Conservation (phyloP, 64 coral and sea anemone genomes). For the Actinia equina region DNA sequence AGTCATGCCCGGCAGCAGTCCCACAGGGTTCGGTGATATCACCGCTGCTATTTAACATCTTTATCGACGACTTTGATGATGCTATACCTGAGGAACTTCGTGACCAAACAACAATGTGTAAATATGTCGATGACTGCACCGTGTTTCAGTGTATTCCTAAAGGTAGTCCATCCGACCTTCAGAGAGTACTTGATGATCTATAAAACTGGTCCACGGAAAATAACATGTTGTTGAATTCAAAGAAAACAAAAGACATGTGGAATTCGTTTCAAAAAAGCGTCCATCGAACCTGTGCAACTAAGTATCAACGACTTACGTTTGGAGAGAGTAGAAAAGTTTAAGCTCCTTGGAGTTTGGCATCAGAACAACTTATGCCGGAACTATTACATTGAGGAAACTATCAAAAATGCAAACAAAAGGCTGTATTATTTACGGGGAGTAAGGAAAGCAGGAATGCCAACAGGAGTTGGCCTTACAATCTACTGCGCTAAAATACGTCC, state of each 20-base stretch:
- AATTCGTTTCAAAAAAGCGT: background rate
- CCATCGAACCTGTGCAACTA: background rate
- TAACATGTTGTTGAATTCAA: conserved; percentile 34
- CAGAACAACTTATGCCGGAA: conserved; percentile 32
- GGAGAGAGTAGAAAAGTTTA: conserved; percentile 14
- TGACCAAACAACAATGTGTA: conserved; percentile 7
- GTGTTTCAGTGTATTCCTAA: conserved; percentile 30
- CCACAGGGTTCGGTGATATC: conserved; percentile 40
- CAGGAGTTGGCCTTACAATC: conserved; percentile 5
- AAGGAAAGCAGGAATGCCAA: conserved; percentile 22
- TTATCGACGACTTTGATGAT: conserved; percentile 44
- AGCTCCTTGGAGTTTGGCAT: conserved; percentile 24
- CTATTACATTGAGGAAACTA: conserved; percentile 5
- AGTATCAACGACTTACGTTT: background rate
- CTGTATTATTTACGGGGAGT: conserved; percentile 20
- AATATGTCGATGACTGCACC: conserved; percentile 59
- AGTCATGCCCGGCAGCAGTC: conserved; percentile 4
- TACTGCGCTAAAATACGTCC: conserved; percentile 42
- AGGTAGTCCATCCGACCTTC: conserved; percentile 16
- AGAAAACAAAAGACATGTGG: conserved; percentile 55
- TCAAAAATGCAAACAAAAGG: conserved; percentile 22
- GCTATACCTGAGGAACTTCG: conserved; percentile 39
- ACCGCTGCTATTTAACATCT: conserved; percentile 45
- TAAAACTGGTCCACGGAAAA: conserved; percentile 30
- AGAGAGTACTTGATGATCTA: conserved; percentile 30